A percentile compares a stretch with the other conserved stretches of the same genome.
Conservation (phyloP, 2,113 vertebrate species). For the Datnioides undecimradiatus region DNA sequence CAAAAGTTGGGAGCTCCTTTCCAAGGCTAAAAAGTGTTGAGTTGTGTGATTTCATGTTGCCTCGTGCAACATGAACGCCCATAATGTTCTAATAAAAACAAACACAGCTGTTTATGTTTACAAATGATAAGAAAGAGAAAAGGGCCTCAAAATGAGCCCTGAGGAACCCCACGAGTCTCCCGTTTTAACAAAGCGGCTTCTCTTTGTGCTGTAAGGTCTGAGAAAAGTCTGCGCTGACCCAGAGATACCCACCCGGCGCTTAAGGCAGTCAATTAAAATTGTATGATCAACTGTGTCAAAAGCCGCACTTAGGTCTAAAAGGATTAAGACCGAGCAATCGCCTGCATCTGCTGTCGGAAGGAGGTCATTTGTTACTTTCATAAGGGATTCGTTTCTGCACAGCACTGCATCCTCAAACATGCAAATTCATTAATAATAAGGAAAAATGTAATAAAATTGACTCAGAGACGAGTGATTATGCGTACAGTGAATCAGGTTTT, state of each 20-base stretch:
- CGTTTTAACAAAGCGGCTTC: constrained; percentile 27
- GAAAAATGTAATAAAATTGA: neutral
- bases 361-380: constrained; percentile 21
- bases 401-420: neutral
- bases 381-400: neutral
- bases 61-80: neutral
- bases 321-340: constrained; percentile 38
- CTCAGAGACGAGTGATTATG: neutral
- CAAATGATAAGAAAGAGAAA: neutral
- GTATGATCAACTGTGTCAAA: constrained; percentile 69
- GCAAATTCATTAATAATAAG: neutral
- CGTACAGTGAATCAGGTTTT: neutral
- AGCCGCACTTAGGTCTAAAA: constrained; percentile 59
- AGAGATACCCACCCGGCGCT: constrained; percentile 42
- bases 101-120: neutral
- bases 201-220: neutral
- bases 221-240: constrained; percentile 37
- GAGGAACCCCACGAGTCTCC: constrained; percentile 7
- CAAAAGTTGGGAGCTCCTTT: no score
- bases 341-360: constrained; percentile 46
- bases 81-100: neutral
- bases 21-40: neutral
- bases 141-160: neutral
- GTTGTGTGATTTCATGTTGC: neutral
- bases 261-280: constrained; percentile 70